Conservation (phyloP, 2,113 vertebrate species). For the Pollachius pollachius region DNA sequence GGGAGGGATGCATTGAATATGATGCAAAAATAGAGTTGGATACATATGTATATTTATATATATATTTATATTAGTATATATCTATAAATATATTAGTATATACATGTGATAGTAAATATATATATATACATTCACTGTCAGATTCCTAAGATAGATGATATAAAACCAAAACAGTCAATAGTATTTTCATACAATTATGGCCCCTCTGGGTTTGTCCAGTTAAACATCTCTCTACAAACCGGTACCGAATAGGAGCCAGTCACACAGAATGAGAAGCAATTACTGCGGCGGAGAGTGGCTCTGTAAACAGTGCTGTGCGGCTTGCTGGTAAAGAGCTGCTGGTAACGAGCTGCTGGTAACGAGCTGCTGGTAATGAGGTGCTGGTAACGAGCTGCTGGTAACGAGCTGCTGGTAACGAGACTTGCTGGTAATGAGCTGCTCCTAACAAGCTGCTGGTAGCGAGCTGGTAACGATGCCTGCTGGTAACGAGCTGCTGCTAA, state of each 20-base stretch:
- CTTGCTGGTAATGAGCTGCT: too few relatives aligned
- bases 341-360: conserved; percentile 48
- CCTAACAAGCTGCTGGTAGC: too few relatives aligned
- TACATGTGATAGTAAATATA: too few relatives aligned
- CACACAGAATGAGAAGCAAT: conserved; percentile 60
- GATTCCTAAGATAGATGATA: too few relatives aligned
- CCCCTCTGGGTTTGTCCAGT: conserved; percentile 30
- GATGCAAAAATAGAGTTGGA: not conserved
- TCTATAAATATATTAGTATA: too few relatives aligned
- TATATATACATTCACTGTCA: too few relatives aligned
- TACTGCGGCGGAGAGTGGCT: conserved; percentile 59
- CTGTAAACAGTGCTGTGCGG: conserved; percentile 61
- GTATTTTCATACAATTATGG: not conserved
- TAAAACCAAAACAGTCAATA: too few relatives aligned
- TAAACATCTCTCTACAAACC: conserved; percentile 46
- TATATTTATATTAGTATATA: too few relatives aligned
- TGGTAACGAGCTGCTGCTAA: too few relatives aligned
- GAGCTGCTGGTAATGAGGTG: conserved; percentile 34
- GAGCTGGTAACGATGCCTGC: too few relatives aligned
- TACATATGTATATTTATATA: not conserved
- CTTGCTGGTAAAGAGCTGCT: conserved; percentile 23
- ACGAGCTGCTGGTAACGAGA: conserved; percentile 41
- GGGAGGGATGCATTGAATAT: too few relatives aligned
- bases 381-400: conserved; percentile 38
- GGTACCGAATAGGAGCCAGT: conserved; percentile 42